These are phyloP conservation scores for Romanogobio albipinnatus DNA, from an alignment of 2,113 vertebrate species.

Conservation along the genomic window DNA sequence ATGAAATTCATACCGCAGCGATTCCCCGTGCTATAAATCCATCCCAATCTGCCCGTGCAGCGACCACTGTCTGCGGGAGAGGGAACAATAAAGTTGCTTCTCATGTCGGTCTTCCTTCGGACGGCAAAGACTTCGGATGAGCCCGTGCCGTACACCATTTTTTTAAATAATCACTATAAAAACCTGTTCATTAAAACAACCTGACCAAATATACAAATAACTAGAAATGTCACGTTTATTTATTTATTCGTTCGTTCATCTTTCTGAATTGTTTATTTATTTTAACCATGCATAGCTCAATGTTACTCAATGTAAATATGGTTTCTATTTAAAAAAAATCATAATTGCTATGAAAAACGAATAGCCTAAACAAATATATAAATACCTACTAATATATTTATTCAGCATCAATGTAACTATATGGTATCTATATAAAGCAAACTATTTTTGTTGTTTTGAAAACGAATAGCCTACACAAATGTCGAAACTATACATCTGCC, in stretches of 20 bases:
- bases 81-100: constrained; percentile 67
- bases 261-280: background rate
- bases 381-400: too few species aligned
- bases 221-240: too few species aligned
- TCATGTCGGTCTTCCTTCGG: constrained; percentile 12
- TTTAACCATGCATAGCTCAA: background rate
- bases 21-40: constrained; percentile 66
- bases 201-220: background rate
- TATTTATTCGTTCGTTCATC: too few species aligned
- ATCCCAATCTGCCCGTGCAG: constrained; percentile 75
- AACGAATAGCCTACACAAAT: background rate
- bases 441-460: too few species aligned
- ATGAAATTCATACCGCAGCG: constrained; percentile 63
- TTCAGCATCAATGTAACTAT: too few species aligned
- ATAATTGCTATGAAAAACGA: too few species aligned
- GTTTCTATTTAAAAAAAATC: too few species aligned
- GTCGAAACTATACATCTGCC: background rate
- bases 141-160: too few species aligned
- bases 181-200: too few species aligned
- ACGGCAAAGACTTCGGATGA: constrained; percentile 20
- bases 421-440: too few species aligned
- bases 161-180: background rate
- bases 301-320: too few species aligned
- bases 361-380: too few species aligned
- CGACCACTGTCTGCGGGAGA: constrained; percentile 65